Evolutionary conservation across 1,140 invertebrate species (phyloP), one percentile per base, ranked within the genome.

Genomic region (Hylyphantes graminicola): DNA sequence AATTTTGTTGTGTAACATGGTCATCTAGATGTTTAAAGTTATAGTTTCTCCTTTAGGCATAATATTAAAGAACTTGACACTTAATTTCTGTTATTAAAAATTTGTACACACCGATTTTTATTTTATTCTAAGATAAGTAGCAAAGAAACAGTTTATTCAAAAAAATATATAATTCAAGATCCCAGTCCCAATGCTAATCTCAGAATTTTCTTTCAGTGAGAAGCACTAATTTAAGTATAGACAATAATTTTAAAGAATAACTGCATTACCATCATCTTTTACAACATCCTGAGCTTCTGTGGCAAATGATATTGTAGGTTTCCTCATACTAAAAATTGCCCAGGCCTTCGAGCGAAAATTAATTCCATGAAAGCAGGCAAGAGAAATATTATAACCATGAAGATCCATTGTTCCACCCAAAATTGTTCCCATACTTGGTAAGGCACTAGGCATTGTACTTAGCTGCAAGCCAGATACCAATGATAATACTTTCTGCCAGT

Each of bases 301-400:
- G 19, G 96, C 94, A 91, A 99, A 99, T 87, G 94, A 96, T 85
- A 99, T 98, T 85, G 94, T 96, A 0, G 97, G 97, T 87, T 98
- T 96, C 89, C 96, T 95, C 70, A 99, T 91, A 85, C 95, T 97
- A 89, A 99, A 99, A 51, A 98, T 88, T 2, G 97, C 97, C 97
- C 97, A 99, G 3, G 94, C 97, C 90, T 98, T 98, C 51, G 96
- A 94, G 86, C 97, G 97, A 90, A 99, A 98, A 90, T 98, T 98
- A 87, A 98, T 96, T 7, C 97, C 97, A 90, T 98, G 96, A 91
- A 98, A 99, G 90, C 97, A 98, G 9, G 96, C 97, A 57, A 99
- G 91, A 13, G 96, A 97, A 61, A 99, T 96, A 89, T 91, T 91
- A 80, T 97, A 96, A 51, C 94, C 95, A 21, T 96, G 94, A 15